phyloP scores from a whole-genome alignment of 92 coral and sea anemone genomes.

The Porites cylindrica region DNA sequence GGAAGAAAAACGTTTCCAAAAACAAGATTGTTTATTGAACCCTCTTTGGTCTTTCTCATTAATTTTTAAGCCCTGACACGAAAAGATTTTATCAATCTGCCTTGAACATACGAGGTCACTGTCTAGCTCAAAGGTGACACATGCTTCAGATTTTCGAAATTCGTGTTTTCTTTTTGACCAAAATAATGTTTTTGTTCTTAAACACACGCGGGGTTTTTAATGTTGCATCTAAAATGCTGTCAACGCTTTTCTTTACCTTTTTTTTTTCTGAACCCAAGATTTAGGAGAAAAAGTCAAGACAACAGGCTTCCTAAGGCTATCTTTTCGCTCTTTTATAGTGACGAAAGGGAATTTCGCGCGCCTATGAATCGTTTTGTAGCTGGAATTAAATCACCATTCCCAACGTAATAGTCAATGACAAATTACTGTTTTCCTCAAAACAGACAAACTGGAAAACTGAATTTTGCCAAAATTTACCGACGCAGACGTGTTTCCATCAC shows the following conservation, averaged over 20 bases:
- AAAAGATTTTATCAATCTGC: conserved; percentile 13
- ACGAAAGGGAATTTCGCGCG: conserved; percentile 1
- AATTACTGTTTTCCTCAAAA: neutral
- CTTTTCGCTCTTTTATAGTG: neutral
- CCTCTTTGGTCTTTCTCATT: conserved; percentile 14
- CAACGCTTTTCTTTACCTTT: neutral
- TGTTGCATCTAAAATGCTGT: neutral
- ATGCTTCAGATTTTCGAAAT: conserved; percentile 32
- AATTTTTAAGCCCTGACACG: neutral
- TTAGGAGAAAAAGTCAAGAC: neutral
- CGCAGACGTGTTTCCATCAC: neutral
- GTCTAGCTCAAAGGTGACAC: neutral
- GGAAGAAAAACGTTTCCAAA: neutral
- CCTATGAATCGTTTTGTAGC: conserved; percentile 13
- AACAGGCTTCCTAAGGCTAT: neutral
- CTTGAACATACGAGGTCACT: neutral
- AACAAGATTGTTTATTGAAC: neutral
- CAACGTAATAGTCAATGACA: conserved; percentile 30
- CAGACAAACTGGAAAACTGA: conserved; percentile 7
- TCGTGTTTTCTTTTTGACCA: neutral
- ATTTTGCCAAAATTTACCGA: neutral
- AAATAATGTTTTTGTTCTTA: neutral
- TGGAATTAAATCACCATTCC: neutral
- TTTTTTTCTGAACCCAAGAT: neutral
- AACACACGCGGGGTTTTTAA: neutral